These are phyloP conservation scores for Drosophila macrothrix DNA, from an alignment of 2,888 invertebrate genomes.

Conservation along the genomic window DNA sequence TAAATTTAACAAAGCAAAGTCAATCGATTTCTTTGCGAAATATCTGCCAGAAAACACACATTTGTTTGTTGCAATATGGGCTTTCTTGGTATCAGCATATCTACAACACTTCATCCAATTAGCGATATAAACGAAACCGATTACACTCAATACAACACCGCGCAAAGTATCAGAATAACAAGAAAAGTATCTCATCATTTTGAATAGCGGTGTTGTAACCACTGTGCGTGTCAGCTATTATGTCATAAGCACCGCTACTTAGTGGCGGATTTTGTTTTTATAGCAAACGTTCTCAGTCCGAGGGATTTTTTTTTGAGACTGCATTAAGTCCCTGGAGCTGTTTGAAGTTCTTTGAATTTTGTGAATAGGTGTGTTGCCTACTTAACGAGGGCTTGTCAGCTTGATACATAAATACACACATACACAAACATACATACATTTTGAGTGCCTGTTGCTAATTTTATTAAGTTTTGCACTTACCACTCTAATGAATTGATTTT, in stretches of 20 bases:
- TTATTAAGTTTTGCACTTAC: conserved; percentile 66
- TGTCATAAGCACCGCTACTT: conserved; percentile 75
- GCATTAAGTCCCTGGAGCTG: conserved; percentile 35
- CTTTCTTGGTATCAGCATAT: not conserved
- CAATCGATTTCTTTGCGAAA: not conserved
- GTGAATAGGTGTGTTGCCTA: conserved; percentile 49
- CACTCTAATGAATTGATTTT: conserved; percentile 74
- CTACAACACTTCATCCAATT: not conserved
- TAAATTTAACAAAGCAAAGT: not conserved
- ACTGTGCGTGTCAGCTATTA: conserved; percentile 70
- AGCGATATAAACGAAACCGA: not conserved
- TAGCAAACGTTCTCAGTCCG: conserved; percentile 38
- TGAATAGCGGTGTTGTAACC: conserved; percentile 11
- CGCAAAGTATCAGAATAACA: not conserved
- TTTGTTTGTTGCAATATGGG: not conserved
- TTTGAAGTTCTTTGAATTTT: conserved; percentile 72
- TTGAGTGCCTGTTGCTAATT: conserved; percentile 51
- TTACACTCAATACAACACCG: not conserved
- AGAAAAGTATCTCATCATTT: not conserved
- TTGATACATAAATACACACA: conserved; percentile 3
- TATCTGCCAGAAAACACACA: no score
- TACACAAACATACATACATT: conserved; percentile 5
- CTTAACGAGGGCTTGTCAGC: conserved; percentile 49
- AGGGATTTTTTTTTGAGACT: conserved; percentile 7
- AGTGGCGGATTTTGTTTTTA: conserved; percentile 75